Percentiles rank a stretch among this genome's conserved stretches.
phyloP scores from a whole-genome alignment of 2,113 vertebrate species.

The Myotis davidii region DNA sequence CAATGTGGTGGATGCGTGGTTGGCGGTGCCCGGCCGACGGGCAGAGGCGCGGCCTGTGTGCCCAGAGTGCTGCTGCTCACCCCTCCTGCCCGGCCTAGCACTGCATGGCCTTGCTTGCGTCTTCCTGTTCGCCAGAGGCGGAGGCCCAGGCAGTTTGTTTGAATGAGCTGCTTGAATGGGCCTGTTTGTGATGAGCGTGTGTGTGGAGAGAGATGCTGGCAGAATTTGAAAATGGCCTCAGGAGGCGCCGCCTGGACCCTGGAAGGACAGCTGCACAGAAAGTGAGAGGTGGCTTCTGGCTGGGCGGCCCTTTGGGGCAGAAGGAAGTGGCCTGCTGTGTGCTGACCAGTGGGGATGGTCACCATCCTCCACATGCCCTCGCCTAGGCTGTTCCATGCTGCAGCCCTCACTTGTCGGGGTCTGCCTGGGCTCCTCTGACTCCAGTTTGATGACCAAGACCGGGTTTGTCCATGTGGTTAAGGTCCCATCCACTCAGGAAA shows the following conservation, averaged over 20 bases:
- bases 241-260: slow-evolving; percentile 71
- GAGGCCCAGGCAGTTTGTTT: slow-evolving; percentile 78
- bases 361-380: fast-evolving
- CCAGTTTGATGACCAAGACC: background rate
- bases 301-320: background rate
- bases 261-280: slow-evolving; percentile 68
- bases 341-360: fast-evolving
- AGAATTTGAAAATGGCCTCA: slow-evolving; percentile 75
- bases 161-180: slow-evolving; percentile 81
- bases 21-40: background rate
- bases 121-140: background rate
- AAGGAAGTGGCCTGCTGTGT: fast-evolving
- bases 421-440: background rate
- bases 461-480: fast-evolving
- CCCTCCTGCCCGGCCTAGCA: background rate
- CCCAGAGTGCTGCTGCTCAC: background rate
- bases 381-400: fast-evolving
- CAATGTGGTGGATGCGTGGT: fast-evolving
- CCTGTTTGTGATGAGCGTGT: slow-evolving; percentile 66
- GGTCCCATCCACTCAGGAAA: background rate
- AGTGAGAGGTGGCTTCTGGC: slow-evolving; percentile 46
- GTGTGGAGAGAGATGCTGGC: slow-evolving; percentile 62
- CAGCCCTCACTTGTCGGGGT: fast-evolving
- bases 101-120: background rate
- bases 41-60: background rate